Evolutionary conservation across 2,888 invertebrate species (phyloP), one percentile per base, ranked within the genome.

Genomic region (Chironomus tentans): DNA sequence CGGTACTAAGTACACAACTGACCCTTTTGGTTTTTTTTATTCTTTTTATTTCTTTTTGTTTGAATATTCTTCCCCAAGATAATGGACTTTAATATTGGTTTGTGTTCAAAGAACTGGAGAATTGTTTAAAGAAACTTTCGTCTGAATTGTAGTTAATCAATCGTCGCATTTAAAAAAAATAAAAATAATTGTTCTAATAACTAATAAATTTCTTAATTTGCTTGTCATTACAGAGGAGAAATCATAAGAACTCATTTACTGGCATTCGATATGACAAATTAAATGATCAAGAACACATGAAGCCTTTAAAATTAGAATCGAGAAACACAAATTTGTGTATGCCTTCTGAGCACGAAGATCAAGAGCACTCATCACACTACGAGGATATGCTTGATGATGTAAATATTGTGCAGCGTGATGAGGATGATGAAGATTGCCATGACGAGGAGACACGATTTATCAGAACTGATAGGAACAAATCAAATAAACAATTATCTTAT

Each of bases 191-290:
- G n/a, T n/a, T n/a, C n/a, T n/a, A n/a, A n/a, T n/a, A n/a, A n/a
- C 28, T 4, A 6, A 28, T 4, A 28, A 28, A 28, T 28, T 28
- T 28, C 5, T 28, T 28, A 28, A 28, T 28, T 28, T 4, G 5
- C 5, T 28, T 24, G 0, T 72, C 1, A 61, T 62, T 6, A 24
- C 68, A 74, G 74, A 74, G 46, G 24, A 46, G 61, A 62, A 68
- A 65, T 21, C 74, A 61, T 18, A 28, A 74, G 13, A 28, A 62
- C 13, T 28, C 74, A 15, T 74, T 62, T 47, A 62, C 28, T 18
- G 74, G 74, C 38, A 74, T 74, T 24, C n/a, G 47, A 21, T 74
- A 74, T 46, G 74, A 74, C 21, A 74, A 74, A 18, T 68, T 74
- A 7, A 68, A 28, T 5, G 62, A 24, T 21, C 38, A 46, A n/a